Evolutionary conservation across 23 tunicate genomes (phyloP).

Genomic region (Diplosoma virens): DNA sequence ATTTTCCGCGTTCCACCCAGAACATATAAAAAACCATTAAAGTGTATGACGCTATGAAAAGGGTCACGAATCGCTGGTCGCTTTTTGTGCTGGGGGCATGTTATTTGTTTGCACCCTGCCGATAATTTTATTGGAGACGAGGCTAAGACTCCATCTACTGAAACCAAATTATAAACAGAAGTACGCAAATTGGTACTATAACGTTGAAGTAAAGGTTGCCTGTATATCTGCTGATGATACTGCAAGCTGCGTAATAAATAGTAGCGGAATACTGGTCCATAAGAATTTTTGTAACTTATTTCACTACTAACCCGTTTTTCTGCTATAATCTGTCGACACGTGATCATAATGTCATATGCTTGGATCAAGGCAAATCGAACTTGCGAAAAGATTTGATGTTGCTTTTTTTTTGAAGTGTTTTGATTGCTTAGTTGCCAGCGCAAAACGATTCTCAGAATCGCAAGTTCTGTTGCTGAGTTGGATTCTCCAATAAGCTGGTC

Average conservation of each 20-base stretch:
- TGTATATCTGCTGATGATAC: slow-evolving; percentile 44
- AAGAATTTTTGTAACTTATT: not conserved
- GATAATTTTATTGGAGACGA: slow-evolving; percentile 24
- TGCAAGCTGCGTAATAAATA: slow-evolving; percentile 8
- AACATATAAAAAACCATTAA: slow-evolving; percentile 50
- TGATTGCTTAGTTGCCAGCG: slow-evolving; percentile 29
- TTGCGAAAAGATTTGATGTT: slow-evolving; percentile 10
- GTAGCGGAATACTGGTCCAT: slow-evolving; percentile 10
- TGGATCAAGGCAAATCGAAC: slow-evolving; percentile 56
- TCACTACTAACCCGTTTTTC: not conserved
- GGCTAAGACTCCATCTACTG: slow-evolving; percentile 46
- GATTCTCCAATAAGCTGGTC: slow-evolving; percentile 22
- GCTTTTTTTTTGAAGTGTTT: not conserved
- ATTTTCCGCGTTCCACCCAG: slow-evolving; percentile 41
- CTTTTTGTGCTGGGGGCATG: not conserved
- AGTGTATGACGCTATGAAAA: slow-evolving; percentile 51
- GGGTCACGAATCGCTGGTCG: slow-evolving; percentile 35
- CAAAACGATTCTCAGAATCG: slow-evolving; percentile 26
- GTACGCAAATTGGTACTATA: slow-evolving; percentile 34
- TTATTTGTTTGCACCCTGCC: not conserved
- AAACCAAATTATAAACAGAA: not conserved
- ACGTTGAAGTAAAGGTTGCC: slow-evolving; percentile 65
- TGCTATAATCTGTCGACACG: not conserved
- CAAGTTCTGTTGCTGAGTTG: slow-evolving; percentile 15
- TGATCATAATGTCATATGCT: not conserved